Percentiles rank a stretch among this genome's conserved stretches.
These are phyloP conservation scores for Pheosia tremula DNA, from an alignment of 2,888 invertebrate species.

Conservation along the genomic window DNA sequence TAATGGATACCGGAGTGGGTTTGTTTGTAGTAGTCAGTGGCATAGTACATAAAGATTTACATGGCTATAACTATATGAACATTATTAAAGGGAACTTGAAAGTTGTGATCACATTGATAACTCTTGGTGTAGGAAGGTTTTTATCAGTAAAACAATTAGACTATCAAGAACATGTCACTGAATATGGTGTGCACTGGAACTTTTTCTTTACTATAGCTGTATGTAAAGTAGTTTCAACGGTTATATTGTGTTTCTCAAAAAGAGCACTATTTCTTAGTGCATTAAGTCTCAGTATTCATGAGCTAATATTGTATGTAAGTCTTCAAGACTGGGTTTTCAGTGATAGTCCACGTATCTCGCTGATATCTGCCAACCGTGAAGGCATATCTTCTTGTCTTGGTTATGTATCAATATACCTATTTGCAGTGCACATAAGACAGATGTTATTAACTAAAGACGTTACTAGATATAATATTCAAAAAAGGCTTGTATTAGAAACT, in stretches of 20 bases:
- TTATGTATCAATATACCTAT: constrained; percentile 92
- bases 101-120: constrained; percentile 63
- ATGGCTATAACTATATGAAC: constrained; percentile 49
- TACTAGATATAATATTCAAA: constrained; percentile 40
- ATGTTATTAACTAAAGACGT: constrained; percentile 69
- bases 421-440: constrained; percentile 87
- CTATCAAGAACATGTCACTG: constrained; percentile 95
- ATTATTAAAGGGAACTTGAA: constrained; percentile 66
- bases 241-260: constrained; percentile 83
- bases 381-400: constrained; percentile 94
- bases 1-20: constrained; percentile 99
- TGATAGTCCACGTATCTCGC: constrained; percentile 78
- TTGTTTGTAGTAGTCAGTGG: constrained; percentile 93
- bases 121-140: constrained; percentile 87
- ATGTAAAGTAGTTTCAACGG: constrained; percentile 89
- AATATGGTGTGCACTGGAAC: constrained; percentile 99
- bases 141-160: constrained; percentile 85
- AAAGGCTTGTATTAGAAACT: constrained; percentile 43
- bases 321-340: constrained; percentile 90
- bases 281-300: constrained; percentile 85
- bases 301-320: constrained; percentile 85
- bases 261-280: constrained; percentile 83
- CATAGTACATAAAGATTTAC: constrained; percentile 84
- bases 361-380: constrained; percentile 95
- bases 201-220: constrained; percentile 97